Evolutionary conservation across 2,113 vertebrate genomes (phyloP), one percentile per base, ranked within the genome.

Genomic region (Seriola quinqueradiata): DNA sequence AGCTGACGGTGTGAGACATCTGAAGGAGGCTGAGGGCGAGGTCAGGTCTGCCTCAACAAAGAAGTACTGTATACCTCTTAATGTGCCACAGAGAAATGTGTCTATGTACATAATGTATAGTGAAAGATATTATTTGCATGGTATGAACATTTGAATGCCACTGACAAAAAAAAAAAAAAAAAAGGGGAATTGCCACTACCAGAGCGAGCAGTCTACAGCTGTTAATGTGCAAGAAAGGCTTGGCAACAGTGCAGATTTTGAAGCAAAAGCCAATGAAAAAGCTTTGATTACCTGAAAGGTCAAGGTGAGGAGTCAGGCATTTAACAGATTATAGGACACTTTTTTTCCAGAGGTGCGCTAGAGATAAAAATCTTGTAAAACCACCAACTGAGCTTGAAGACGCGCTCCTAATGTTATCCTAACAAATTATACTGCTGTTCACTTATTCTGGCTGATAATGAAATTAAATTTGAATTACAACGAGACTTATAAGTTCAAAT

Each of bases 91-190:
- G 76, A 85, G 34, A 55, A 64, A 75, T 19, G 3, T 72, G 66
- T 79, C 59, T 34, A 14, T 91, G 87, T 85, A 90, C 74, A 86
- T 84, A 82, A 52, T 93, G 77, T 87, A 80, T 70, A 83, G 57
- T 65, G 55, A 61, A 60, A 80, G 82, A 77, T 79, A 44, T 77
- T 66, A 55, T 59, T 50, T 87, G 83, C 87, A 90, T 89, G 86
- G 84, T 70, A 61, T 72, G 38, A 68, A 70, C 42, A 42, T 74
- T 69, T 70, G 78, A 83, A 83, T 81, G 75, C 46, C 64, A 17
- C 23, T 85, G 58, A 80, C 48, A 58, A 64, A 67, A 40, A 28
- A 28, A 28, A 28, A 28, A 58, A 64, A 67, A 40, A 28, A 28
- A 28, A 28, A 60, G 23, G 52, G 42, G 21, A 64, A n/a, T 63